phyloP scores from a whole-genome alignment of 2,113 vertebrate species.

The Gulo gulo region DNA sequence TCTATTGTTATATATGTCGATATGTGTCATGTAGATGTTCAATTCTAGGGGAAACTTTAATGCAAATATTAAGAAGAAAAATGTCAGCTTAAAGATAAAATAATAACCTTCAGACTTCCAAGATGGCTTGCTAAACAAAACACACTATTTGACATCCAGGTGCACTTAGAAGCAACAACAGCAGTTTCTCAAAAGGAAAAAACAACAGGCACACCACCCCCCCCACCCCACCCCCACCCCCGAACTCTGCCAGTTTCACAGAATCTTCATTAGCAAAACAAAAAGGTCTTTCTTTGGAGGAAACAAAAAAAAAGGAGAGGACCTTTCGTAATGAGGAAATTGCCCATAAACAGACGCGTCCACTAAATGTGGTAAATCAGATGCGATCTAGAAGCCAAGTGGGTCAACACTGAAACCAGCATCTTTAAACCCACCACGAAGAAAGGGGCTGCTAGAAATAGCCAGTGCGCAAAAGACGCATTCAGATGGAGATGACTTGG shows the following conservation, averaged over 20 bases:
- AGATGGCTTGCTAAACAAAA: background rate
- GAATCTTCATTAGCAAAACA: background rate
- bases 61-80: background rate
- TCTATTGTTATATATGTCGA: background rate
- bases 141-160: background rate
- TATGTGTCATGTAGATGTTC: background rate
- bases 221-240: too few relatives aligned
- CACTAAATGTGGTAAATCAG: background rate
- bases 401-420: background rate
- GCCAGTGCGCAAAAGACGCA: background rate
- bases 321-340: background rate
- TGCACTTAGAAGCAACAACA: background rate
- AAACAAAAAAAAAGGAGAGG: background rate
- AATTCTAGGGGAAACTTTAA: background rate
- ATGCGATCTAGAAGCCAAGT: background rate
- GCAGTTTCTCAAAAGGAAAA: background rate
- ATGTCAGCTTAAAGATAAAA: background rate
- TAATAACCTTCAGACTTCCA: background rate
- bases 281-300: background rate
- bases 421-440: background rate
- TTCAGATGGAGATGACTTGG: background rate
- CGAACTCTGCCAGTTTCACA: background rate
- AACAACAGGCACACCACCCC: background rate
- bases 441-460: background rate
- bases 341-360: accelerated